Evolutionary conservation across 2,888 invertebrate genomes (phyloP).

Genomic region (Eupsilia transversa): DNA sequence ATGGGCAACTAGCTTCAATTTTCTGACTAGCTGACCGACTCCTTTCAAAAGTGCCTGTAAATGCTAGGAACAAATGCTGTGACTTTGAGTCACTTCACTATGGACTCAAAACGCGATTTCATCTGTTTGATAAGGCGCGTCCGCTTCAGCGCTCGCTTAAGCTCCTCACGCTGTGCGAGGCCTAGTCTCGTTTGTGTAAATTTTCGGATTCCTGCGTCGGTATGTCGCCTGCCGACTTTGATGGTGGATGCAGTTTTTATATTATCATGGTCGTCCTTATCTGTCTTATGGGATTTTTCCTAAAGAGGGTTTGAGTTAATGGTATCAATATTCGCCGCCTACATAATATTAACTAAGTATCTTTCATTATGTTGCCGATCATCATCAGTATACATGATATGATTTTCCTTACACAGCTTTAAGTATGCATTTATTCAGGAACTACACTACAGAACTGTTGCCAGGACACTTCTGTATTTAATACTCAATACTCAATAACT

Average conservation of each 20-base stretch:
- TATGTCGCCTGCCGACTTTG: constrained; percentile 67
- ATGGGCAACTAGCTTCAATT: background rate
- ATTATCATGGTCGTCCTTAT: constrained; percentile 42
- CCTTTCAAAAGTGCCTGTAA: background rate
- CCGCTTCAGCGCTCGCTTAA: constrained; percentile 11
- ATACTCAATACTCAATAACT: too few relatives aligned
- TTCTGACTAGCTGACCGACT: background rate
- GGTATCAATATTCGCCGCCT: constrained; percentile 39
- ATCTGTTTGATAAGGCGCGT: background rate
- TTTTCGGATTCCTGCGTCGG: constrained; percentile 81
- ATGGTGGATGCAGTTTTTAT: constrained; percentile 57
- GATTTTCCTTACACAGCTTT: background rate
- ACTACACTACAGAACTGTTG: too few relatives aligned
- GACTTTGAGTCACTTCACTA: background rate
- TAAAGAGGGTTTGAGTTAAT: constrained; percentile 26
- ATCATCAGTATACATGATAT: background rate
- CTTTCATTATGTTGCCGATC: background rate
- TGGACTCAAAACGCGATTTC: background rate
- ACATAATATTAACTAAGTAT: background rate
- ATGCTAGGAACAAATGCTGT: background rate
- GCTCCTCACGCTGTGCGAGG: background rate
- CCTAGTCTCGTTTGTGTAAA: constrained; percentile 86
- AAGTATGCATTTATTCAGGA: background rate
- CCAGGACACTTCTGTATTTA: too few relatives aligned
- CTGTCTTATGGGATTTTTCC: constrained; percentile 54